Base-by-base conservation (phyloP, 2,113 vertebrate species). In the Hemibagrus wyckioides region DNA sequence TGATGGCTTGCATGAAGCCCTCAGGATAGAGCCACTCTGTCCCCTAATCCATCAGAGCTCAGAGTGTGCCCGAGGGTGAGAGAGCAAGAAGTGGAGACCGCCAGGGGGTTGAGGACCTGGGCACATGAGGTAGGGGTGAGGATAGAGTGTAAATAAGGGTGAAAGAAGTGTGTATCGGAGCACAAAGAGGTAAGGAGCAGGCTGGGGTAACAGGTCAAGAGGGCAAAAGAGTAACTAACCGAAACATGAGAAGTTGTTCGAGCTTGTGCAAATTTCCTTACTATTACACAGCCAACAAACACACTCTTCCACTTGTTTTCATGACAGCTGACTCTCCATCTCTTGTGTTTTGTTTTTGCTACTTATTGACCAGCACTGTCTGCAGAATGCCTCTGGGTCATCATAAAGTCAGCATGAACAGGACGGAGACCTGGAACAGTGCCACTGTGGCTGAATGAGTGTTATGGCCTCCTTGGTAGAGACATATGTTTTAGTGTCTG, bases 401-500 rank as follows among this genome's bases (percentile, higher is more conserved):
- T 92, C 88, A 92, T 95, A 95, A 93, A 94, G 93, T 90, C 89
- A 92, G 90, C 88, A 88, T 59, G 86, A 76, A 67, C 67, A 90
- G 88, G 92, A 89, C 75, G 69, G 86, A 80, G 89, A 76, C 54
- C 90, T 89, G n/a, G 25, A 85, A 89, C 69, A 83, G 65, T 41
- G 61, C 80, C 82, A 36, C 86, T 88, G 81, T 57, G 63, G 77
- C 86, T 93, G 91, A 95, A 95, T 94, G 90, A 93, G 92, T 88
- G 59, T 91, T 91, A 91, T 91, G 92, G 90, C 92, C 92, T 92
- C 93, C 92, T 91, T 56, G 59, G 61, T 92, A 89, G 94, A 79
- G 92, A 94, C 95, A 95, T 96, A 95, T 96, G 95, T 94, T 96
- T 95, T 94, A 95, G 92, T 95, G 94, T 95, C 94, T 94, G 93